Base-by-base conservation (phyloP, 2,113 vertebrate species). In the Varanus komodoensis region DNA sequence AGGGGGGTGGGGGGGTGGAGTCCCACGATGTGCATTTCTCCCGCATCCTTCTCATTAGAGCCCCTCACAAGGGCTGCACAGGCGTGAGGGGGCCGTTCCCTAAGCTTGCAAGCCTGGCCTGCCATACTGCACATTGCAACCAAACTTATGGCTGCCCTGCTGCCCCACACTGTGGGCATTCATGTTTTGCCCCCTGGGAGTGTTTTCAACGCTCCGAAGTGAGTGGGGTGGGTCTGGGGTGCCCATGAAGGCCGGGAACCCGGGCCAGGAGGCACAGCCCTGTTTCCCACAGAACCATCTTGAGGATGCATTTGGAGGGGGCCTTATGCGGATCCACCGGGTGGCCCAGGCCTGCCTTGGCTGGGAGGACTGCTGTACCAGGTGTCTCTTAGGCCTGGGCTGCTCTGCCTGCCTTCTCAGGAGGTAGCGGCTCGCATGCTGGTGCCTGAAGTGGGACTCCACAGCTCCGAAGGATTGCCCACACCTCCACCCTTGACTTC, bases 401-500 rank as follows among this genome's bases (percentile, higher is more conserved):
- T 25, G 21, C 52, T 61, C n/a, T 9, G 90, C 34, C 57, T 8
- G 0, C 57, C 67, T 67, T 29, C 68, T 81, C n/a, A 0, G 48
- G 89, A 90, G 82, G 73, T 86, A 87, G 8, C 48, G 52, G 0
- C 77, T 75, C 7, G 32, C 32, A 48, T 19, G 89, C 44, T 0
- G 6, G 21, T 90, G 48, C 11, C 89, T 0, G 3, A 81, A 87
- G 89, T 0, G 0, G 0, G 74, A 93, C 81, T 89, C 92, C 77
- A 80, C 17, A 86, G 74, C 84, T 92, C 89, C 23, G 90, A n/a
- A 84, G 82, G 79, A 78, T 88, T 92, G 89, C 91, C 92, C 91
- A 92, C 87, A 80, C 74, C 89, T 91, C 91, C 93, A 82, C 86
- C 93, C 92, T 81, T 0, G 84, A 80, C 68, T 0, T 87, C 92